These are phyloP conservation scores for Zaprionus kolodkinae DNA, from an alignment of 1,140 invertebrate species.

Conservation along the genomic window DNA sequence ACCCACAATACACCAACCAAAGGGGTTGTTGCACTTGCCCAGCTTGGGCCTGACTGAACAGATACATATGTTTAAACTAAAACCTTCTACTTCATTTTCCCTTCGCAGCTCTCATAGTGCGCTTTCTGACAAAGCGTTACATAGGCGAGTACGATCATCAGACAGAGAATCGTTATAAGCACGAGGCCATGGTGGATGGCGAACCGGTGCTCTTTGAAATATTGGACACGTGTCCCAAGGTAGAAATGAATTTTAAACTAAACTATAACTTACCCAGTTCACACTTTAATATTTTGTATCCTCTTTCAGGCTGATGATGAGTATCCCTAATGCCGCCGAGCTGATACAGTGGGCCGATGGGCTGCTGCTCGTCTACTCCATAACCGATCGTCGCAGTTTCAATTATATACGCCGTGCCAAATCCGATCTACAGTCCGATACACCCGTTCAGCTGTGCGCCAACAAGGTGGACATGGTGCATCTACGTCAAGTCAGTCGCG, in stretches of 20 bases:
- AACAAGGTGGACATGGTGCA: conserved; percentile 97
- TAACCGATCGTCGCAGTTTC: conserved; percentile 94
- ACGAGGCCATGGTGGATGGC: conserved; percentile 94
- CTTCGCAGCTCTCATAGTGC: conserved; percentile 91
- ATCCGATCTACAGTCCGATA: conserved; percentile 89
- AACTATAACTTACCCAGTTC: not conserved
- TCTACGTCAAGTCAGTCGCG: conserved; percentile 93
- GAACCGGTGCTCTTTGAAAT: conserved; percentile 96
- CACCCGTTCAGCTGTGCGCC: conserved; percentile 88
- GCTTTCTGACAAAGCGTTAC: conserved; percentile 94
- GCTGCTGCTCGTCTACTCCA: conserved; percentile 94
- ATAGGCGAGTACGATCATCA: conserved; percentile 97
- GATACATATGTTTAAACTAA: conserved; percentile 32
- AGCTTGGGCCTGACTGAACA: conserved; percentile 37
- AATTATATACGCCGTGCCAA: conserved; percentile 92
- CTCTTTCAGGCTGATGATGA: conserved; percentile 87
- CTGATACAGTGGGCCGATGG: conserved; percentile 95
- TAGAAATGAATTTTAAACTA: conserved; percentile 3
- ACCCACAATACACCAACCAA: conserved; percentile 45
- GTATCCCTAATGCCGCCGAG: conserved; percentile 88
- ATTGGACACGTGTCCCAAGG: conserved; percentile 92
- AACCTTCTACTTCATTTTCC: conserved; percentile 39
- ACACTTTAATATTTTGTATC: not conserved
- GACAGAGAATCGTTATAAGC: conserved; percentile 96
- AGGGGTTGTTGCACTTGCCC: conserved; percentile 29